These are phyloP conservation scores for Mobula birostris DNA, from an alignment of 2,113 vertebrate species.

Conservation along the genomic window DNA sequence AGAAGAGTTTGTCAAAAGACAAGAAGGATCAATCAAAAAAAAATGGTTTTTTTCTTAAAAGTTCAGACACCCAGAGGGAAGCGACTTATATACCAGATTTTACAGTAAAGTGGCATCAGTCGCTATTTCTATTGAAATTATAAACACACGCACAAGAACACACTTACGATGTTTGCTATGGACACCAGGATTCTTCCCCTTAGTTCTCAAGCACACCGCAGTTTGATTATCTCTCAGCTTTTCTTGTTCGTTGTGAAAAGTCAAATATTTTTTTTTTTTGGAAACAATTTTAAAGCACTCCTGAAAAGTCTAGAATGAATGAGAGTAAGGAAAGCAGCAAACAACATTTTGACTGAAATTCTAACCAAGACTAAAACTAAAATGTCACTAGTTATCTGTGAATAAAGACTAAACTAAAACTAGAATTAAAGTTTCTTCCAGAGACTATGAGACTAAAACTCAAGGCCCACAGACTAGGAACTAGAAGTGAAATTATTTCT, in stretches of 20 bases:
- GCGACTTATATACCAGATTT: too few relatives aligned
- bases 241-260: slow-evolving; percentile 25
- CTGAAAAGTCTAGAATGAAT: slow-evolving; percentile 30
- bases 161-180: slow-evolving; percentile 31
- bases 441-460: slow-evolving; percentile 30
- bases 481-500: background rate
- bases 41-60: too few relatives aligned
- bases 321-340: slow-evolving; percentile 32
- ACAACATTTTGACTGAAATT: slow-evolving; percentile 28
- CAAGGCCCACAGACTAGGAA: background rate
- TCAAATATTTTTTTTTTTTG: background rate
- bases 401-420: slow-evolving; percentile 17
- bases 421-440: slow-evolving; percentile 18
- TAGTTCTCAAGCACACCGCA: slow-evolving; percentile 16
- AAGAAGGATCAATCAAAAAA: too few relatives aligned
- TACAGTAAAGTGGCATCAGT: background rate
- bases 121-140: background rate
- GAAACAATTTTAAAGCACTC: slow-evolving; percentile 24
- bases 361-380: slow-evolving; percentile 20
- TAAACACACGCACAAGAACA: slow-evolving; percentile 22
- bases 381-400: slow-evolving; percentile 19
- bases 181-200: slow-evolving; percentile 22
- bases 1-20: too few relatives aligned
- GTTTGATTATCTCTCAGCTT: slow-evolving; percentile 30
- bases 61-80: too few relatives aligned